Conservation (phyloP, 2,888 invertebrate species). For the Pristionchus entomophagus region DNA sequence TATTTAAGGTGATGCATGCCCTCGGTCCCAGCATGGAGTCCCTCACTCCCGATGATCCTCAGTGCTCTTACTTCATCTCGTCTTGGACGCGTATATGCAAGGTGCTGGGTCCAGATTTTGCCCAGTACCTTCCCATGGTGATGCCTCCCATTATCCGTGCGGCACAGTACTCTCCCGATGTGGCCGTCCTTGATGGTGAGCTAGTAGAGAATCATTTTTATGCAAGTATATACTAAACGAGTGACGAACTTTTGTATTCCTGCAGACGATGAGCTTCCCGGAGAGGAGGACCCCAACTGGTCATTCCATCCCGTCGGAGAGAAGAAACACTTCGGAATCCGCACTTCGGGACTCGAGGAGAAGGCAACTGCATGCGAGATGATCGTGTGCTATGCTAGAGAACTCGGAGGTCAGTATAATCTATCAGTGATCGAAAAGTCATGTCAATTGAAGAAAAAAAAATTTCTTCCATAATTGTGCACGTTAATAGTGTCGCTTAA, state of each 20-base stretch:
- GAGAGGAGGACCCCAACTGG: slow-evolving; percentile 91
- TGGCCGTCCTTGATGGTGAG: slow-evolving; percentile 89
- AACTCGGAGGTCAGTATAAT: slow-evolving; percentile 86
- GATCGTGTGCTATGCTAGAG: slow-evolving; percentile 94
- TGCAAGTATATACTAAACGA: too few relatives aligned
- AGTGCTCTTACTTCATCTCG: slow-evolving; percentile 94
- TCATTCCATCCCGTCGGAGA: slow-evolving; percentile 94
- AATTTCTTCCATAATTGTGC: too few relatives aligned
- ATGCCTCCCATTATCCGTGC: slow-evolving; percentile 94
- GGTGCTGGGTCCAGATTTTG: slow-evolving; percentile 76
- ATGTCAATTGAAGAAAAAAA: too few relatives aligned
- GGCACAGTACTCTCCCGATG: slow-evolving; percentile 93
- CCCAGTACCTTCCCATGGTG: slow-evolving; percentile 92
- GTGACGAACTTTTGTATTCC: slow-evolving; percentile 43
- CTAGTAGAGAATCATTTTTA: too few relatives aligned
- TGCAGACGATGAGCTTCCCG: slow-evolving; percentile 81
- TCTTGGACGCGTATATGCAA: slow-evolving; percentile 99
- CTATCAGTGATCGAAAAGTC: too few relatives aligned
- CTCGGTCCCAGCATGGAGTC: slow-evolving; percentile 57
- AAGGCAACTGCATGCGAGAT: slow-evolving; percentile 96
- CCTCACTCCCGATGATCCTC: slow-evolving; percentile 62
- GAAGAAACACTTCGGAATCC: slow-evolving; percentile 91
- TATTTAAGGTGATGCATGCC: slow-evolving; percentile 51
- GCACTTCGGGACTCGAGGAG: slow-evolving; percentile 93
- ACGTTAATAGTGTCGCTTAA: too few relatives aligned